Evolutionary conservation across 2,888 invertebrate genomes (phyloP).

Genomic region (Drosophila incognita): DNA sequence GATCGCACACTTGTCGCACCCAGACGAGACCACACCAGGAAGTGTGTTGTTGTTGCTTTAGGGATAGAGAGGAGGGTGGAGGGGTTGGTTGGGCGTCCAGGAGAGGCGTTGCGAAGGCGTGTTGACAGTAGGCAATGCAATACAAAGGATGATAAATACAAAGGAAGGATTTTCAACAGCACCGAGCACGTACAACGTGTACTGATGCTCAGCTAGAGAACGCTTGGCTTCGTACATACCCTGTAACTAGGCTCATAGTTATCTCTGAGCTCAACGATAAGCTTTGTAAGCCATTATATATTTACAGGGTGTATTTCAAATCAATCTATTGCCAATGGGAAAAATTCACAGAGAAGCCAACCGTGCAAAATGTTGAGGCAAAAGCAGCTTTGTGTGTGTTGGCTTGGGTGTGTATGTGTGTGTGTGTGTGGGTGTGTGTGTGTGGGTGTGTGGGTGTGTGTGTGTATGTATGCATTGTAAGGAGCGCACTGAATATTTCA

Average conservation of each 20-base stretch:
- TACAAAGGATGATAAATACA: constrained; percentile 54
- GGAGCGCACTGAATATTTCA: constrained; percentile 25
- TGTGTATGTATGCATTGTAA: neutral
- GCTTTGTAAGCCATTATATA: neutral
- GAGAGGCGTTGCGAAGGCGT: neutral
- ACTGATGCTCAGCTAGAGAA: neutral
- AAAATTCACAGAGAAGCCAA: constrained; percentile 39
- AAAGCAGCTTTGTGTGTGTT: neutral
- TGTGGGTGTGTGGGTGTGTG: neutral
- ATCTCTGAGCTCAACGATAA: neutral
- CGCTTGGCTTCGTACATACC: constrained; percentile 2
- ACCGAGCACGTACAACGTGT: constrained; percentile 1
- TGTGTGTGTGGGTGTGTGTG: neutral
- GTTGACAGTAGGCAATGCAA: constrained; percentile 21
- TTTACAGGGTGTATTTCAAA: constrained; percentile 22
- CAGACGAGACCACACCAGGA: constrained; percentile 1
- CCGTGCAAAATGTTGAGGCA: constrained; percentile 13
- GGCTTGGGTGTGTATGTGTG: neutral
- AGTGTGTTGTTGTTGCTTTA: neutral
- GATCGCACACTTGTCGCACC: constrained; percentile 64
- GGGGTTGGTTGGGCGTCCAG: neutral
- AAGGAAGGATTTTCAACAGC: constrained; percentile 25
- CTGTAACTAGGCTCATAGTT: neutral
- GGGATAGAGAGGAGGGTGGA: neutral
- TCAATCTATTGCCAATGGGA: constrained; percentile 62